Conservation (phyloP, 2,797 vertebrate species). For the Pseudomugil gertrudae region DNA sequence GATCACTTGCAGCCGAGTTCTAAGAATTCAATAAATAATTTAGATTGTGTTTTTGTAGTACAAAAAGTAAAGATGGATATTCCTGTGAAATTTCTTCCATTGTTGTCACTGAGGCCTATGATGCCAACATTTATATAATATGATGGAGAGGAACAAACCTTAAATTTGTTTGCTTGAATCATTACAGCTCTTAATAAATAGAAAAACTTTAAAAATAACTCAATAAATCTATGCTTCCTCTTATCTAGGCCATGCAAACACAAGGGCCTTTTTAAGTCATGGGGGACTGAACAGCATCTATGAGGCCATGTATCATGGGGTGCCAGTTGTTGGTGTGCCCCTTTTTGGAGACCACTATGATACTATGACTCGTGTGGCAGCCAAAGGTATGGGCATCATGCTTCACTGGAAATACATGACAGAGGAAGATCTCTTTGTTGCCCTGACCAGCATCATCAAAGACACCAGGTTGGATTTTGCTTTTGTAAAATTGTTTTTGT, state of each 20-base stretch:
- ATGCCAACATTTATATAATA: neutral
- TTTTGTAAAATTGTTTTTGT: conserved; percentile 2
- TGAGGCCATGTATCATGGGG: conserved; percentile 98
- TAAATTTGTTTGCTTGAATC: neutral
- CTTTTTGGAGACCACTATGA: conserved; percentile 98
- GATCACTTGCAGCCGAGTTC: too few species aligned
- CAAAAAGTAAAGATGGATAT: neutral
- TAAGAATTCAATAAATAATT: too few species aligned
- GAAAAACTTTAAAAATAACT: conserved; percentile 1
- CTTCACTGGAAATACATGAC: conserved; percentile 94
- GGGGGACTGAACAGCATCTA: conserved; percentile 98
- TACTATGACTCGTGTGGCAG: conserved; percentile 96
- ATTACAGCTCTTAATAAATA: neutral
- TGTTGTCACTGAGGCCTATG: neutral
- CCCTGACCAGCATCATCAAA: conserved; percentile 89
- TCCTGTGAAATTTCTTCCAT: neutral
- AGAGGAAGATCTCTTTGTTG: conserved; percentile 86
- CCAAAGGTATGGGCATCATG: conserved; percentile 98
- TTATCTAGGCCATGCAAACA: conserved; percentile 88
- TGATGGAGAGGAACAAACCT: neutral
- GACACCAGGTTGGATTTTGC: conserved; percentile 84
- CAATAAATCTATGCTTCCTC: conserved; percentile 2
- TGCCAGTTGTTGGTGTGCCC: conserved; percentile 95
- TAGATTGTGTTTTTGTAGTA: too few species aligned
- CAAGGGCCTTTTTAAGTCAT: conserved; percentile 94